phyloP scores from a whole-genome alignment of 2,888 invertebrate species.

The Spodoptera exigua region DNA sequence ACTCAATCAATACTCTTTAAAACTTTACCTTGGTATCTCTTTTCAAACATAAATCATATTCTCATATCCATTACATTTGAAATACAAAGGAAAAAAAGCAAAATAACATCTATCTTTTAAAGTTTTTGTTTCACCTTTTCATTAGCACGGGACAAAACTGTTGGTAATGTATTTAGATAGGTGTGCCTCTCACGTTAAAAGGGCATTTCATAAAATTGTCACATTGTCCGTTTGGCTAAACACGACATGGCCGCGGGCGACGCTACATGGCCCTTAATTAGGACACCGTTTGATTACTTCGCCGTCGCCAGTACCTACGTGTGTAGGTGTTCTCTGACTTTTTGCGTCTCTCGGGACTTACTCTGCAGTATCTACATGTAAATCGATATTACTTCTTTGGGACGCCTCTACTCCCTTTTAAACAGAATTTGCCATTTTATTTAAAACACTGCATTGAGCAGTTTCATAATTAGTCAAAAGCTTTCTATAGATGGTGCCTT shows the following conservation, averaged over 20 bases:
- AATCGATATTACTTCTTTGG: slow-evolving; percentile 5
- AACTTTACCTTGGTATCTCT: too few relatives aligned
- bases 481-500: too few relatives aligned
- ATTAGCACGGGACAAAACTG: slow-evolving; percentile 30
- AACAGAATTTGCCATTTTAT: neutral
- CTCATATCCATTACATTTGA: neutral
- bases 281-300: slow-evolving; percentile 53
- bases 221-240: slow-evolving; percentile 49
- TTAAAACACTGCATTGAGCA: neutral
- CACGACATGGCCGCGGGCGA: slow-evolving; percentile 32
- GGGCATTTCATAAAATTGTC: slow-evolving; percentile 54
- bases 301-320: slow-evolving; percentile 26
- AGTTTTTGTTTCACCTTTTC: slow-evolving; percentile 37
- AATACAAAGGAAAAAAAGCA: slow-evolving; percentile 8
- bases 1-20: too few relatives aligned
- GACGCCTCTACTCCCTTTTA: slow-evolving; percentile 1
- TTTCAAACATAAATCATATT: too few relatives aligned
- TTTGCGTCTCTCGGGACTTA: slow-evolving; percentile 19
- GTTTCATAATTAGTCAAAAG: too few relatives aligned
- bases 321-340: slow-evolving; percentile 21
- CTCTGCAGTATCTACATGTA: slow-evolving; percentile 1
- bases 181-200: slow-evolving; percentile 31
- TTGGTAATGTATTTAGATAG: slow-evolving; percentile 46
- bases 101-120: slow-evolving; percentile 9
- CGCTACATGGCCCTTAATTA: slow-evolving; percentile 61